Base-by-base conservation (phyloP, 1,140 invertebrate species). In the Whitmania pigra region DNA sequence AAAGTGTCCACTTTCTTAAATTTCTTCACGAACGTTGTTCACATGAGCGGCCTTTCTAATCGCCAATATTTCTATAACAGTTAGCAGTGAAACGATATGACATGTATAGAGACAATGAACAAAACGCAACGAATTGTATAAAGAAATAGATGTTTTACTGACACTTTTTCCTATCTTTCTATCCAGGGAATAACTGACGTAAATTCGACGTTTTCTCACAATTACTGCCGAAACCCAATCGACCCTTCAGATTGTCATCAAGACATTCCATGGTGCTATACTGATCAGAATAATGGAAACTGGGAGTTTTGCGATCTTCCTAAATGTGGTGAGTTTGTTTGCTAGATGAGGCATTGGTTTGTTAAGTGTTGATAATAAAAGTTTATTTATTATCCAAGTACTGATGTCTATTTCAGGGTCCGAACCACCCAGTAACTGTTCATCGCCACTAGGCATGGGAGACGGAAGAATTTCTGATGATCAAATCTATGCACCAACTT, bases 221-320 rank as follows among this genome's bases (percentile, higher is more conserved):
- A 71, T 31, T 53, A 53, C 69, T 71, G 69, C 20, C 40, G 69
- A 20, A 71, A 71, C 29, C 69, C 69, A 20, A 18, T 31, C 49
- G 43, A 55, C 20, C 55, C 69, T 40, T 7, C 69, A 53, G 29
- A 71, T 20, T 71, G 69, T 53, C 69, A 71, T 25, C 43, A 27
- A 31, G 13, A 31, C 13, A n/a, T 53, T 40, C 69, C 69, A n/a
- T 71, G 40, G 43, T 71, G 69, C 29, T 71, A 71, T 20, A 53
- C 53, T 31, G 29, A 53, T 36, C 29, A n/a, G 7, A 49, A 20
- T 31, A 31, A 20, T 55, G 55, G 20, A 6, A 40, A 53, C 36
- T 55, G 69, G 69, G 69, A 71, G 49, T 71, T n/a, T 31, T 71
- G 69, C 20, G 69, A 71, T 53, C 49, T 71, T n/a, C 69, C 69